These are phyloP conservation scores for Rhinatrema bivittatum DNA, from an alignment of 2,797 vertebrate species.

Conservation along the genomic window DNA sequence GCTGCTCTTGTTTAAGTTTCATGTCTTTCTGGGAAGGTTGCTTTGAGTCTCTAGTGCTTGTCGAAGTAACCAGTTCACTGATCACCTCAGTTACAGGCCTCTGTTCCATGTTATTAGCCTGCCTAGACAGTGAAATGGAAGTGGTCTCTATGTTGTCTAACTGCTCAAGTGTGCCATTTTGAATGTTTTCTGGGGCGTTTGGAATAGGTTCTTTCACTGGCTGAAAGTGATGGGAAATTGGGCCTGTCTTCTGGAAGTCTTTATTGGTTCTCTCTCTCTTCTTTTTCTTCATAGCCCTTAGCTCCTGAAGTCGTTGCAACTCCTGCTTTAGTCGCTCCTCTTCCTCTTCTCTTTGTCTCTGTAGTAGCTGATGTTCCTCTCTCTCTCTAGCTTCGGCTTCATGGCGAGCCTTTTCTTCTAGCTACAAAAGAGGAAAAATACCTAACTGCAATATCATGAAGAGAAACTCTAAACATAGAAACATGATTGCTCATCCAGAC, in stretches of 20 bases:
- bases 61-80: slow-evolving; percentile 22
- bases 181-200: slow-evolving; percentile 53
- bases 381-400: slow-evolving; percentile 81
- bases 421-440: slow-evolving; percentile 41
- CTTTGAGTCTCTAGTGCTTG: slow-evolving; percentile 44
- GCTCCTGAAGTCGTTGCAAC: slow-evolving; percentile 78
- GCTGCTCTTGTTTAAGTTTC: slow-evolving; percentile 59
- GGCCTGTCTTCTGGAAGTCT: slow-evolving; percentile 47
- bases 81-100: slow-evolving; percentile 33
- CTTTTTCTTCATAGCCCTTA: slow-evolving; percentile 85
- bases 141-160: slow-evolving; percentile 50
- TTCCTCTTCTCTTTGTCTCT: slow-evolving; percentile 60
- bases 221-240: slow-evolving; percentile 61
- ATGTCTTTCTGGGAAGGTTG: slow-evolving; percentile 56
- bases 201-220: slow-evolving; percentile 66
- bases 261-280: slow-evolving; percentile 77
- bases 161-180: slow-evolving; percentile 54
- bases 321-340: slow-evolving; percentile 79
- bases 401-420: slow-evolving; percentile 87
- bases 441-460: neutral
- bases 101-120: slow-evolving; percentile 45
- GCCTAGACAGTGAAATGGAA: slow-evolving; percentile 37
- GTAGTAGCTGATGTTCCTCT: slow-evolving; percentile 69
- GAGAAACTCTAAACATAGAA: neutral
- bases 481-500: no score